Evolutionary conservation across 2,113 vertebrate species (phyloP), one percentile per base, ranked within the genome.

Genomic region (Prinia subflava): DNA sequence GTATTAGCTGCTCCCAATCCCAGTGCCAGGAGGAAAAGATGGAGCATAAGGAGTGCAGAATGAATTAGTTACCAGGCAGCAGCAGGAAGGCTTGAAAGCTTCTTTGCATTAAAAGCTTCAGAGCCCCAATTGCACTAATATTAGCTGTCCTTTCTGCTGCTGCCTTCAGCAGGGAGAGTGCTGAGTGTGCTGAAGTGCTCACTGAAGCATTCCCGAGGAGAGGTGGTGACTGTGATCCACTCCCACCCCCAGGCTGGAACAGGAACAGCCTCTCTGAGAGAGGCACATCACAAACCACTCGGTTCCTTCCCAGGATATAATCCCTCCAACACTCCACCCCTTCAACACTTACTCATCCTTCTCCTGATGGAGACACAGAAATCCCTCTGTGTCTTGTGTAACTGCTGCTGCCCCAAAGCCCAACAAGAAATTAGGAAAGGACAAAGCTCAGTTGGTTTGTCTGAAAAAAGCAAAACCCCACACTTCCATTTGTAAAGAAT

Each of bases 341-440:
- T 94, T 94, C 94, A 96, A 90, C 94, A 87, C 95, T 95, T 97
- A 96, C 92, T 96, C 95, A 95, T 95, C 94, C 89, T 86, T 89
- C 87, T 81, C 70, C 69, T 89, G 75, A 85, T 87, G 87, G 90
- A 91, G 87, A 81, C 41, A 83, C 83, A 94, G 90, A 78, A 90
- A 83, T 80, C 71, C 82, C 80, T 86, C 87, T 1, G 3, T 67
- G 91, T 28, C 82, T 94, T 79, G 78, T 77, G 56, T 88, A 95
- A 92, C 89, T 87, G 67, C 90, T 67, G 63, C 22, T 87, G 82
- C 78, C 91, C 93, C 87, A 12, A 62, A 83, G 56, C 62, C 81
- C 96, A 85, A 15, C 0, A 3, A 83, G 46, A 65, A 90, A 74
- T 67, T 4, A 76, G 74, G 57, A 30, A 74, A 79, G 63, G 85